A percentile compares a stretch with the other conserved stretches of the same genome.
Evolutionary conservation across 2,113 vertebrate genomes (phyloP).

Genomic region (Monopterus albus): DNA sequence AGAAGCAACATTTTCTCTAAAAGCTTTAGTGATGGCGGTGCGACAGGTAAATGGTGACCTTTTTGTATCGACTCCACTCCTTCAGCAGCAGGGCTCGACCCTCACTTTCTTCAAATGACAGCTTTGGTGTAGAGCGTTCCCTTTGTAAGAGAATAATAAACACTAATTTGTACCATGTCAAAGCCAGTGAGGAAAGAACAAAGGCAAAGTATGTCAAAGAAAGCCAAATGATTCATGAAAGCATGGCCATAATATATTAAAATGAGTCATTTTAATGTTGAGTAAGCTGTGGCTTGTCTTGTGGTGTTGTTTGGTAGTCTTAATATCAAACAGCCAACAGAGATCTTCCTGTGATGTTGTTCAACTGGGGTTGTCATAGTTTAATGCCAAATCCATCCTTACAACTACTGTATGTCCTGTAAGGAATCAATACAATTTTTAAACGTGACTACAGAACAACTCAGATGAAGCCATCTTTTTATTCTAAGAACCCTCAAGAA

Average conservation of each 20-base stretch:
- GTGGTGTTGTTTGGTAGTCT: too few species aligned
- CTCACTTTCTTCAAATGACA: constrained; percentile 87
- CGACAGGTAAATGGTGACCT: constrained; percentile 52
- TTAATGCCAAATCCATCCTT: neutral
- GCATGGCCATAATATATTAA: neutral
- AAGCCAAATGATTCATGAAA: neutral
- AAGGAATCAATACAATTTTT: too few species aligned
- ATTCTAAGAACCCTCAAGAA: too few species aligned
- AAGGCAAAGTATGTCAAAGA: neutral
- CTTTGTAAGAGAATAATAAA: constrained; percentile 73
- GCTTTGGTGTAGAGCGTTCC: constrained; percentile 71
- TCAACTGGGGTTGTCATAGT: too few species aligned
- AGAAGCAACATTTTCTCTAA: constrained; percentile 13
- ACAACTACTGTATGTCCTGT: too few species aligned
- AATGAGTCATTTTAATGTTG: neutral
- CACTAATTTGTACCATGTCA: constrained; percentile 4
- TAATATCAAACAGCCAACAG: too few species aligned
- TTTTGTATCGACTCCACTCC: constrained; percentile 88
- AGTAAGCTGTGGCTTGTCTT: too few species aligned
- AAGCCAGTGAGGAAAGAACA: neutral
- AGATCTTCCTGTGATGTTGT: too few species aligned
- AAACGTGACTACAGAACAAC: too few species aligned
- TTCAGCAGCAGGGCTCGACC: constrained; percentile 88
- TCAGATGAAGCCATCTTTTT: too few species aligned
- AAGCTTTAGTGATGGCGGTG: constrained; percentile 2